Percentiles rank a stretch among this genome's conserved stretches.
These are phyloP conservation scores for Melanogrammus aeglefinus DNA, from an alignment of 2,797 vertebrate species.

Conservation along the genomic window DNA sequence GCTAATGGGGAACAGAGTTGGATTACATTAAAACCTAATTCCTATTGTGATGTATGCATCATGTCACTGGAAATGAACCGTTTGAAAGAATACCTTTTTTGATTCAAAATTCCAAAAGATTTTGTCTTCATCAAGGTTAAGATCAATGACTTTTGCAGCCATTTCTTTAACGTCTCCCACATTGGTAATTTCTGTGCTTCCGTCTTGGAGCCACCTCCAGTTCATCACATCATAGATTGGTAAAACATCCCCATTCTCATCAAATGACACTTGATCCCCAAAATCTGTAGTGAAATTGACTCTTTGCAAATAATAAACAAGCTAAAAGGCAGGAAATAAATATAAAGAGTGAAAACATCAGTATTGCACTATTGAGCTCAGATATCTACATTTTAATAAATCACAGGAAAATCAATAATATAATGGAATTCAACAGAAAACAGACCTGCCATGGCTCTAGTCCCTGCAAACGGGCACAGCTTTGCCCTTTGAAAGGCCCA, in stretches of 20 bases:
- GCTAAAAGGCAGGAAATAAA: conserved; percentile 36
- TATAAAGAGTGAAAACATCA: background rate
- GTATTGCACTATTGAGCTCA: background rate
- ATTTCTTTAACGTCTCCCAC: conserved; percentile 60
- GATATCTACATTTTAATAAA: background rate
- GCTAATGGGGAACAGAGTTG: conserved; percentile 37
- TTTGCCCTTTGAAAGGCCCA: background rate
- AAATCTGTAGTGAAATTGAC: conserved; percentile 53
- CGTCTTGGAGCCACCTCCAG: conserved; percentile 57
- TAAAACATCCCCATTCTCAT: conserved; percentile 62
- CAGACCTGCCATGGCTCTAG: conserved; percentile 72
- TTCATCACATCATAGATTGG: conserved; percentile 72
- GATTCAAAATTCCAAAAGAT: conserved; percentile 68
- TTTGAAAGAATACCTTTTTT: conserved; percentile 32
- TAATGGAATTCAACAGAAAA: background rate
- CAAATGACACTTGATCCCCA: too few species aligned
- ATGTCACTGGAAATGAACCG: background rate
- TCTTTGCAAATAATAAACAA: conserved; percentile 59
- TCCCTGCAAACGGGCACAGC: conserved; percentile 56
- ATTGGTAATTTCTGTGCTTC: conserved; percentile 42
- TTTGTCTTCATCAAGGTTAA: conserved; percentile 54
- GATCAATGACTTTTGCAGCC: conserved; percentile 32
- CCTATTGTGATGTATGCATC: background rate
- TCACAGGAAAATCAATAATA: background rate
- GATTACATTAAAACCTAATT: background rate